Base-by-base conservation (phyloP, 53 echinoderm and acorn worm species). In the Luidia sarsii region DNA sequence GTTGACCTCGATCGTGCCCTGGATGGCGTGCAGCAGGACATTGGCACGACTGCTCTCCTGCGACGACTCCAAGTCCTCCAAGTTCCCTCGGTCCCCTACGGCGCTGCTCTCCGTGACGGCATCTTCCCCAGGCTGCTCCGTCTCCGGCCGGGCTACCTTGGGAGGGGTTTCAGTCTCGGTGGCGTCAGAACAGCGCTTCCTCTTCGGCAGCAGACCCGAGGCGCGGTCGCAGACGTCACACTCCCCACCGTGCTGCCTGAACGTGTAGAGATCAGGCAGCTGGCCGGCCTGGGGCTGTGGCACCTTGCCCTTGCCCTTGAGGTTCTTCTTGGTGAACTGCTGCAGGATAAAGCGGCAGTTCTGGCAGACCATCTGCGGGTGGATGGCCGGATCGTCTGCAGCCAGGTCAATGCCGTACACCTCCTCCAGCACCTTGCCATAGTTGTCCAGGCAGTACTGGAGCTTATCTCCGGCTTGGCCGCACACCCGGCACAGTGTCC, bases 311-410 rank as follows among this genome's bases (percentile, higher is more conserved):
- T 70, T 70, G 2, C 22, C 33, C 62, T 77, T 77, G 19, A 61
- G 61, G 20, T 38, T 8, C 48, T 77, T 77, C 77, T 77, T 77
- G 48, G 61, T 46, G 31, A 60, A 77, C 9, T 59, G 60, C 61
- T 77, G 77, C 21, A 77, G 49, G 21, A 33, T 38, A 21, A 77
- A 19, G 5, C 77, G 77, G 36, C 77, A 77, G 3, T 59, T 77
- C 77, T 77, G 77, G 22, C 77, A 77, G 28, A 77, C 77, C 77
- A 77, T 77, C 61, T 77, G 77, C 7, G 77, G 77, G 14, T 77
- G 77, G 32, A 77, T 33, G 28, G 77, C 77, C 6, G 77, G 77
- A 38, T 77, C 77, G 22, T 77, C 77, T 8, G 45, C 31, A 6
- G 24, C 61, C 45, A 33, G 39, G 32, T 60, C 46, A 3, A 77